Conservation (phyloP, 2,888 invertebrate species). For the Macrophya annulata region DNA sequence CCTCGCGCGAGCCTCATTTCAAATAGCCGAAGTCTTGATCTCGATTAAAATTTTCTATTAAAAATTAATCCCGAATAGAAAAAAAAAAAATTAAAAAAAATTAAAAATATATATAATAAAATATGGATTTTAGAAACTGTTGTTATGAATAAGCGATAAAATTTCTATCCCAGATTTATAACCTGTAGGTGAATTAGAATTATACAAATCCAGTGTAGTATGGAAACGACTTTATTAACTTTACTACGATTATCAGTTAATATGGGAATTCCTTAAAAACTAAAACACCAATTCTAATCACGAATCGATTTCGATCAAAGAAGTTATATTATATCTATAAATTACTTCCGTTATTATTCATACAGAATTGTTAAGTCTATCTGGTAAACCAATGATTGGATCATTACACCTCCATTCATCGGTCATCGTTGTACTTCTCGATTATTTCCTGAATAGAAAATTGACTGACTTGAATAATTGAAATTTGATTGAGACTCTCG, state of each 20-base stretch:
- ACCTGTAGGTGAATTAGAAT: neutral
- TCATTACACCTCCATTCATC: neutral
- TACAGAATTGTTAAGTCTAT: neutral
- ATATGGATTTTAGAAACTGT: neutral
- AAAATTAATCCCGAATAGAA: neutral
- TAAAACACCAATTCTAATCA: neutral
- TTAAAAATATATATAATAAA: neutral
- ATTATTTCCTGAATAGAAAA: neutral
- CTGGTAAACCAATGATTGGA: neutral
- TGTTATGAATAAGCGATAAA: neutral
- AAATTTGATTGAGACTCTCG: neutral
- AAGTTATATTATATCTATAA: neutral
- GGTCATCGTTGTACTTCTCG: neutral
- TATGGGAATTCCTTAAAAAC: neutral
- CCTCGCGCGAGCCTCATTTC: conserved; percentile 49
- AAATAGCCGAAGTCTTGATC: conserved; percentile 13
- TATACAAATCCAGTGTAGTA: neutral
- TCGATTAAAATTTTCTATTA: neutral
- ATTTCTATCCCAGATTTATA: neutral
- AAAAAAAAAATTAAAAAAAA: neutral
- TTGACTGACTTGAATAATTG: neutral
- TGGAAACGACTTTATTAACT: neutral
- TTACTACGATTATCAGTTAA: neutral
- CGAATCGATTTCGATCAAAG: neutral
- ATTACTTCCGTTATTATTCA: neutral